A percentile compares a stretch with the other conserved stretches of the same genome.
phyloP scores from a whole-genome alignment of 64 coral and sea anemone species.

The Dendronephthya gigantea region DNA sequence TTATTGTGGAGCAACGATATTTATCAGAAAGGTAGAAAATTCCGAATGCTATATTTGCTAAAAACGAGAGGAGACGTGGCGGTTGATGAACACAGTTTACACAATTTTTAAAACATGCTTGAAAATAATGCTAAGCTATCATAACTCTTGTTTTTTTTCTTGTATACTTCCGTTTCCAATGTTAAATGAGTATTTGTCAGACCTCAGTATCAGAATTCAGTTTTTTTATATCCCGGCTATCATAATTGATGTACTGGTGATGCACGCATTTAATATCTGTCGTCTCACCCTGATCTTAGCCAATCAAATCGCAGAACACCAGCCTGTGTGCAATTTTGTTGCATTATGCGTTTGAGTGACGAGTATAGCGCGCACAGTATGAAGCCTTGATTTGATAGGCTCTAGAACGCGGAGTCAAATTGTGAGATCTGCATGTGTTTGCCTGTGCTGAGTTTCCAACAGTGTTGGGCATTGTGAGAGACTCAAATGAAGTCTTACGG shows the following conservation, averaged over 20 bases:
- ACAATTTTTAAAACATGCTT: no score
- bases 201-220: neutral
- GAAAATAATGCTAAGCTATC: no score
- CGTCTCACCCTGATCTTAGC: neutral
- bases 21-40: no score
- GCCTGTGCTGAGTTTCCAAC: neutral
- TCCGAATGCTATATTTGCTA: no score
- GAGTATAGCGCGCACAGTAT: neutral
- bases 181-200: no score
- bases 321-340: neutral
- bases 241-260: neutral
- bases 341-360: neutral
- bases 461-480: no score
- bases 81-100: no score
- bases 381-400: neutral
- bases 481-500: neutral
- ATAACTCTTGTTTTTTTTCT: no score
- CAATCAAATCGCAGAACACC: neutral
- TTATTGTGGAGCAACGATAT: no score
- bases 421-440: neutral
- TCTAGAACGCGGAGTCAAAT: neutral
- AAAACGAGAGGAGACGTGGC: no score
- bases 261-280: neutral
- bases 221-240: neutral
- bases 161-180: no score